A percentile compares a stretch with the other conserved stretches of the same genome.
phyloP scores from a whole-genome alignment of 1,140 invertebrate species.

The Eurosta solidaginis region DNA sequence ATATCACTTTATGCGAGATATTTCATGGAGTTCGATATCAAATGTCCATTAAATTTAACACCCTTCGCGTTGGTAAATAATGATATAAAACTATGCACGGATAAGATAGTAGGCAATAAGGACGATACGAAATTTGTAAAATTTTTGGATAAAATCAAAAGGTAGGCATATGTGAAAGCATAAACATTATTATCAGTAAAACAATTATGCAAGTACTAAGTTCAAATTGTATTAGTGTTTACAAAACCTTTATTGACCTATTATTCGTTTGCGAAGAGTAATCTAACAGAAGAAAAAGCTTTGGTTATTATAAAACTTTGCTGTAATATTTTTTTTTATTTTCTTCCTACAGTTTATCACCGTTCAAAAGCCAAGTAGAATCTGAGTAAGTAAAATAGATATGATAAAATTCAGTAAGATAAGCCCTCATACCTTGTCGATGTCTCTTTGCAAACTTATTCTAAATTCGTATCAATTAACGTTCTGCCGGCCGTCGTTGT shows the following conservation, averaged over 20 bases:
- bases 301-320: too few relatives aligned
- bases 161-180: conserved; percentile 37
- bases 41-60: conserved; percentile 41
- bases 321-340: neutral
- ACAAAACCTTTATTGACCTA: too few relatives aligned
- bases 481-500: too few relatives aligned
- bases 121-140: conserved; percentile 53
- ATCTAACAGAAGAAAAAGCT: too few relatives aligned
- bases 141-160: conserved; percentile 53
- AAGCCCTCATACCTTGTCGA: too few relatives aligned
- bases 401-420: too few relatives aligned
- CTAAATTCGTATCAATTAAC: too few relatives aligned
- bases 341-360: conserved; percentile 46
- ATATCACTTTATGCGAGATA: conserved; percentile 56
- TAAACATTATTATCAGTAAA: too few relatives aligned
- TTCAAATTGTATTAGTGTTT: too few relatives aligned
- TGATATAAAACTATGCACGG: conserved; percentile 45
- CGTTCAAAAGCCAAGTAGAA: conserved; percentile 48
- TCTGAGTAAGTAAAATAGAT: conserved; percentile 50
- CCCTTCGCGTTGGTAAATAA: conserved; percentile 50
- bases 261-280: too few relatives aligned
- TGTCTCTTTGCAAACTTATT: too few relatives aligned
- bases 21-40: conserved; percentile 48
- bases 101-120: conserved; percentile 50
- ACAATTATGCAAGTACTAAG: too few relatives aligned